Conservation (phyloP, 1,140 invertebrate species). For the Drosophila prosaltans region DNA sequence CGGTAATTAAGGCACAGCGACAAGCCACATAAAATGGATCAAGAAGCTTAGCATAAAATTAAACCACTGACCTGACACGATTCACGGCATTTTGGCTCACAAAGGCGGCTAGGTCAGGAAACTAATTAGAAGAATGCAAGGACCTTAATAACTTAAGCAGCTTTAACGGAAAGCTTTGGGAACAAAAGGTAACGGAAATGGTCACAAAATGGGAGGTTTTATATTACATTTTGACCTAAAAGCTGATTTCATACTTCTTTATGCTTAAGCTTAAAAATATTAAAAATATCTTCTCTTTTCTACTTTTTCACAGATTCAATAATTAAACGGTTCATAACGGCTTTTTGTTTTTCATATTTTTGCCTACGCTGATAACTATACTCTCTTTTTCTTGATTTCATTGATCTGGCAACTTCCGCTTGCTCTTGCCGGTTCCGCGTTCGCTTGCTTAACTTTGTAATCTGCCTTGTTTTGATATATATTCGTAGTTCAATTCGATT, state of each 20-base stretch:
- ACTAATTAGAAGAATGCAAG: slow-evolving; percentile 47
- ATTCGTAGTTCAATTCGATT: background rate
- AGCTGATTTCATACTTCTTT: too few relatives aligned
- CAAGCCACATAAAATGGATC: slow-evolving; percentile 49
- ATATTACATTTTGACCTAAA: too few relatives aligned
- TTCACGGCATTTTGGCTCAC: slow-evolving; percentile 42
- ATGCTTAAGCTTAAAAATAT: too few relatives aligned
- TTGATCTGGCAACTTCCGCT: background rate
- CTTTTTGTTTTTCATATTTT: background rate
- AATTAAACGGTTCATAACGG: too few relatives aligned
- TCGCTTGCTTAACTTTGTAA: background rate
- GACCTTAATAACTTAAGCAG: background rate
- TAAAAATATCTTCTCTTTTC: too few relatives aligned
- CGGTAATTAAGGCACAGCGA: slow-evolving; percentile 41
- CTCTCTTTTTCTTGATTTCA: background rate
- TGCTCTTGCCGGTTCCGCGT: background rate
- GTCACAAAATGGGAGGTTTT: background rate
- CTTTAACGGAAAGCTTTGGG: background rate
- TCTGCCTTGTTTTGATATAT: background rate
- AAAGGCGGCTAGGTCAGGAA: slow-evolving; percentile 13
- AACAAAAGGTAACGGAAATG: slow-evolving; percentile 6
- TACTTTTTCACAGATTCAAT: too few relatives aligned
- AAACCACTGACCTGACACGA: slow-evolving; percentile 34
- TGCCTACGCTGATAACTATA: background rate
- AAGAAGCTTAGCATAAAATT: slow-evolving; percentile 21